Evolutionary conservation across 2,113 vertebrate species (phyloP), one percentile per base, ranked within the genome.

Genomic region (Bostrychus sinensis): DNA sequence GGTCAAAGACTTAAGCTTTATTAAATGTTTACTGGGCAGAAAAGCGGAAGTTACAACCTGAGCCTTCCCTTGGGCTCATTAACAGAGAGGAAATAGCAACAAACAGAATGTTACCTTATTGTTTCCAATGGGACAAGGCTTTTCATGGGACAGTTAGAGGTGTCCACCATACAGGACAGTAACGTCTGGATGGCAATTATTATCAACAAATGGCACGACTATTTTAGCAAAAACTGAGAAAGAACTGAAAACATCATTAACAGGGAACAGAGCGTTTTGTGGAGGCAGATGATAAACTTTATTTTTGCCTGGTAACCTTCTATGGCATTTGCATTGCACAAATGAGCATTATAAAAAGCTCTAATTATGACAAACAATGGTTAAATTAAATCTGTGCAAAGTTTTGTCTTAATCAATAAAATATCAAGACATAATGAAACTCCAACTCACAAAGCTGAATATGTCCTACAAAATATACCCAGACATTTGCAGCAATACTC

Each of bases 81-180:
- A 72, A 66, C 54, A 17, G 66, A 63, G 25, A 64, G 66, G 72
- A 82, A 85, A 72, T 37, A 28, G 46, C 34, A 23, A 23, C 23
- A 34, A 61, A 62, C 32, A 16, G 45, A 25, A 50, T 45, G 26
- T 10, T 9, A 16, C 17, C 39, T 58, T 41, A 51, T 57, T 46
- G 30, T 76, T 76, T 48, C 2, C 38, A 9, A 28, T 17, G 3
- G 2, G 17, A 41, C 13, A n/a, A 46, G 30, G 7, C 16, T 48
- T 25, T 20, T 50, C 6, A 25, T 30, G 48, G 25, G 16, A 7
- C 23, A 51, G 14, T 48, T 48, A 48, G 9, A 25, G 11, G 45
- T n/a, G n/a, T 13, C 45, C 45, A 48, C 45, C n/a, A 32, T 30
- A 28, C 23, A 28, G 25, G 26, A 8, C 25, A n/a, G 7, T 32